Base-by-base conservation (phyloP, 92 coral and sea anemone species). In the Muricea muricata region DNA sequence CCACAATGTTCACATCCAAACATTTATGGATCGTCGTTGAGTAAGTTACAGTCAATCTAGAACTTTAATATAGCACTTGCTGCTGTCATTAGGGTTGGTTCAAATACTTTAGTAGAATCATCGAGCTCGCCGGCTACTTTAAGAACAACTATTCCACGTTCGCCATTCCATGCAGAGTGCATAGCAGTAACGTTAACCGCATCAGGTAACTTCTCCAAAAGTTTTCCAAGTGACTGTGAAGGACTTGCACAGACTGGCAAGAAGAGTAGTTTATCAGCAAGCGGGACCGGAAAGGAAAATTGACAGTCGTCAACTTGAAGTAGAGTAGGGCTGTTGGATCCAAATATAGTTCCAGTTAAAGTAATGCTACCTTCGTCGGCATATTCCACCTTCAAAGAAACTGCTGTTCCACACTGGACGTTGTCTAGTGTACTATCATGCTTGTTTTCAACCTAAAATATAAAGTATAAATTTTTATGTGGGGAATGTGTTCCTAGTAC, bases 271-370 rank as follows among this genome's bases (percentile, higher is more conserved):
- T 89, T 92, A 65, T 78, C 94, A 18, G 86, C 35, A 24, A 97
- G 89, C 28, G 91, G 86, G 1, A 97, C 93, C 8, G 92, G 89
- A 45, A 92, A 89, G 81, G 89, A 75, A 78, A 97, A 97, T 68
- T 40, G 78, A 34, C 85, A 61, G 52, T 88, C 68, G 47, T 89
- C 87, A 81, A 88, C 88, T 73, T 93, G 88, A 75, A 90, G 67
- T 21, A 97, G 93, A 56, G 85, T 92, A 14, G 98, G 98, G 4
- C 75, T 75, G 72, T 79, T 90, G 33, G 83, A 54, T 12, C 98
- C 99, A 54, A 93, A 83, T 33, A 93, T 90, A 45, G 94, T 80
- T 40, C 97, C 99, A 33, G 84, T 83, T 18, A 95, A 39, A 7
- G 87, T 71, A 23, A 84, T 86, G 68, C 74, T 87, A 37, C 93